phyloP scores from a whole-genome alignment of 2,888 invertebrate species.

The Geotrupes spiniger region DNA sequence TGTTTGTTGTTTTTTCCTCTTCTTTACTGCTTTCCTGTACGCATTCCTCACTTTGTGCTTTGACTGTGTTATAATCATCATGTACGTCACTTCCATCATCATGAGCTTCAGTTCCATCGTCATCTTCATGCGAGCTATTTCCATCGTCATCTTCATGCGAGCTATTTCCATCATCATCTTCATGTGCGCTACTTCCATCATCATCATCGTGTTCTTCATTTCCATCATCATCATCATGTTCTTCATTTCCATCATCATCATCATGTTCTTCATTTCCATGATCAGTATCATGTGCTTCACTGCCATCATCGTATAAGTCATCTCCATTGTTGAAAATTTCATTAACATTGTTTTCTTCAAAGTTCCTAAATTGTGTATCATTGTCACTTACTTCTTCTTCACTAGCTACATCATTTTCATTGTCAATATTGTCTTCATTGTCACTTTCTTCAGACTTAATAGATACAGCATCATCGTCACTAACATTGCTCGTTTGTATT shows the following conservation, averaged over 20 bases:
- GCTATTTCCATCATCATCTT: neutral
- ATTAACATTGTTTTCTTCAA: too few relatives aligned
- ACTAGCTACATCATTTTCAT: neutral
- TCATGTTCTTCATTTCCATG: too few relatives aligned
- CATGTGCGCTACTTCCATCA: conserved; percentile 5
- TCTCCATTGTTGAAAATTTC: neutral
- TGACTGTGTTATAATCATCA: conserved; percentile 22
- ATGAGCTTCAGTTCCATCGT: conserved; percentile 5
- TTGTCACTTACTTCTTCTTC: neutral
- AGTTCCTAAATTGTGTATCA: conserved; percentile 17
- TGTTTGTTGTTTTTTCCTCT: neutral
- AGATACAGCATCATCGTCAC: neutral
- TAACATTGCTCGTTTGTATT: neutral
- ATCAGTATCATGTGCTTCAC: too few relatives aligned
- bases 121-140: conserved; percentile 14
- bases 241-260: conserved; percentile 10
- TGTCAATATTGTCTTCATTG: conserved; percentile 4
- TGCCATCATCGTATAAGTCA: neutral
- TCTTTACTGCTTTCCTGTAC: conserved; percentile 8
- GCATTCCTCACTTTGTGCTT: conserved; percentile 6
- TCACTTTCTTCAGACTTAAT: conserved; percentile 10
- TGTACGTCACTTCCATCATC: conserved; percentile 15
- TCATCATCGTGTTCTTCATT: conserved; percentile 20
- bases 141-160: too few relatives aligned
- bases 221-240: conserved; percentile 16